phyloP scores from a whole-genome alignment of 2,797 vertebrate genomes.

The Aphelocoma californica region DNA sequence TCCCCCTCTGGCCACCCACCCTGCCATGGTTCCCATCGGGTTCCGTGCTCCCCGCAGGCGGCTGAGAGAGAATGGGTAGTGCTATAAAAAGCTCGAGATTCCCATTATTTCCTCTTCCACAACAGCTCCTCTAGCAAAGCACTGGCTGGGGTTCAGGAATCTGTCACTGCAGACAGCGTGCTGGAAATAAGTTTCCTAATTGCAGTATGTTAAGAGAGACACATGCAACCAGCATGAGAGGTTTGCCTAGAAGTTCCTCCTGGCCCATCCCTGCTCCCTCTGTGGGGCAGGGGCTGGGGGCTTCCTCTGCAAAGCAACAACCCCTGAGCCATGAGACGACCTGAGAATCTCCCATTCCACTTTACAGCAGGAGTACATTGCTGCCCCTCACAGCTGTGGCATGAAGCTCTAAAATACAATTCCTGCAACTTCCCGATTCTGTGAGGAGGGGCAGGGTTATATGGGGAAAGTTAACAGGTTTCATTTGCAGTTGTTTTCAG shows the following conservation, averaged over 20 bases:
- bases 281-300: neutral
- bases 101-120: constrained; percentile 23
- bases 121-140: neutral
- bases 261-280: neutral
- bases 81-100: constrained; percentile 32
- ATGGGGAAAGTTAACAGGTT: neutral
- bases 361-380: neutral
- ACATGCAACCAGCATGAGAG: fast-evolving
- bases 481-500: neutral
- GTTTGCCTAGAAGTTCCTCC: neutral
- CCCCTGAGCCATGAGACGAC: fast-evolving
- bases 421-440: neutral
- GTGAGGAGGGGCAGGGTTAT: neutral
- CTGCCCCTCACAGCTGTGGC: neutral
- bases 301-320: neutral
- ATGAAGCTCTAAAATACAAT: neutral
- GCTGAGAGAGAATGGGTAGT: neutral
- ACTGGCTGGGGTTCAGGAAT: constrained; percentile 53
- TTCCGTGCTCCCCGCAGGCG: neutral
- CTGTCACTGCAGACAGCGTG: constrained; percentile 17
- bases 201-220: neutral
- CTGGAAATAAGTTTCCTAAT: constrained; percentile 31
- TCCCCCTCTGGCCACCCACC: neutral
- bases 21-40: neutral
- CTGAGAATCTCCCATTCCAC: neutral